These are phyloP conservation scores for Gymnopithys bicolor DNA, from an alignment of 2,797 vertebrate genomes.

Conservation along the genomic window DNA sequence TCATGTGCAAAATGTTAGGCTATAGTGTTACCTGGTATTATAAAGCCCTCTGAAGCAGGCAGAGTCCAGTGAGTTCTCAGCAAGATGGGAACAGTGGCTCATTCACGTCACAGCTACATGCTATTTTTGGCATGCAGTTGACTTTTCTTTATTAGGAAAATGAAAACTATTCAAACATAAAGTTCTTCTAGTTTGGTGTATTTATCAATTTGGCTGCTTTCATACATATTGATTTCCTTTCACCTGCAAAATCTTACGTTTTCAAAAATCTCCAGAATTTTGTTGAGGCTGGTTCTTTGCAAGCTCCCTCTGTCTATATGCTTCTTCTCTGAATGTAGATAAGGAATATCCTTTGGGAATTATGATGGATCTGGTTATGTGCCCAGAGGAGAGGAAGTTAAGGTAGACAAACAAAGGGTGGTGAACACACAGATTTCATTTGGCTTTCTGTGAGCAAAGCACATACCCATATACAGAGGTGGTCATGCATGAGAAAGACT, in stretches of 20 bases:
- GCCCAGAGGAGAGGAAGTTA: neutral
- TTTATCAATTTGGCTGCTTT: neutral
- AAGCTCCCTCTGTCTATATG: neutral
- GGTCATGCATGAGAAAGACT: fast-evolving
- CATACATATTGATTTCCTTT: neutral
- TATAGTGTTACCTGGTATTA: conserved; percentile 48
- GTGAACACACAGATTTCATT: neutral
- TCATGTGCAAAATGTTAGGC: conserved; percentile 48
- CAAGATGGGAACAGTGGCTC: conserved; percentile 33
- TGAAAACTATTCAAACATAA: conserved; percentile 2
- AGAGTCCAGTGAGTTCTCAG: conserved; percentile 49
- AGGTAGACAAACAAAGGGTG: neutral
- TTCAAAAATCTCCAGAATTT: neutral
- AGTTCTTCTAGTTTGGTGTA: neutral
- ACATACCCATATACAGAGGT: neutral
- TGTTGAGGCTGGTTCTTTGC: neutral
- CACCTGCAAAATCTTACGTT: neutral
- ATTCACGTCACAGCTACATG: conserved; percentile 39
- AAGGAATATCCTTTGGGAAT: neutral
- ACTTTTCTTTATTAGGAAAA: conserved; percentile 37
- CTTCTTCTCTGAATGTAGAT: neutral
- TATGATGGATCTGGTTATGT: neutral
- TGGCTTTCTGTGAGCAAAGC: neutral
- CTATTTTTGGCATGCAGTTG: conserved; percentile 32
- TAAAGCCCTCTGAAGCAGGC: neutral